Conservation (phyloP, 2,888 invertebrate genomes). For the Drosophila differens region DNA sequence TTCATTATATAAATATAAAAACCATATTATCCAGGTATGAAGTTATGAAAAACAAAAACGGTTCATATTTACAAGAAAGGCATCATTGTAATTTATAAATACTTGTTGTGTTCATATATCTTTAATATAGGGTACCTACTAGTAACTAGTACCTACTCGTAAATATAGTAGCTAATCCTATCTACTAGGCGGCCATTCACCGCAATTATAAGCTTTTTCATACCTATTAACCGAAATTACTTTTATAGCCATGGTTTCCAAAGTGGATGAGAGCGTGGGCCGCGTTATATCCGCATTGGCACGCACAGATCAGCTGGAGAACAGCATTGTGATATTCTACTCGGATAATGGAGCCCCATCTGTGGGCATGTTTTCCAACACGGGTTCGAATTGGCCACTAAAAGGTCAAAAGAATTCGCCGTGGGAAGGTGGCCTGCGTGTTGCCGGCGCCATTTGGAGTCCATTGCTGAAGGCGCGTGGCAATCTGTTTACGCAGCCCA, state of each 20-base stretch:
- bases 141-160: not conserved
- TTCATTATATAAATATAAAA: not conserved
- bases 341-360: conserved; percentile 96
- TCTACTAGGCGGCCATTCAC: not conserved
- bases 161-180: not conserved
- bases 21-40: not conserved
- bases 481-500: conserved; percentile 88
- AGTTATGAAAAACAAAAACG: not conserved
- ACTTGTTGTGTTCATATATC: not conserved
- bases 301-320: conserved; percentile 89
- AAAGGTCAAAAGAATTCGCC: conserved; percentile 92
- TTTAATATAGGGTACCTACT: not conserved
- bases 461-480: conserved; percentile 86
- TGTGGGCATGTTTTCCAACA: conserved; percentile 89
- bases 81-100: not conserved
- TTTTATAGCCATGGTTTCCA: conserved; percentile 91
- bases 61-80: not conserved
- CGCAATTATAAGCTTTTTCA: not conserved
- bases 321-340: conserved; percentile 93
- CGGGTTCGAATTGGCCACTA: conserved; percentile 92
- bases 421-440: conserved; percentile 94
- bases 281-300: conserved; percentile 90
- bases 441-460: conserved; percentile 91
- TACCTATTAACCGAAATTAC: not conserved
- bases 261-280: conserved; percentile 94